These are phyloP conservation scores for Metallyticus violacea DNA, from an alignment of 2,888 invertebrate species.

Conservation along the genomic window DNA sequence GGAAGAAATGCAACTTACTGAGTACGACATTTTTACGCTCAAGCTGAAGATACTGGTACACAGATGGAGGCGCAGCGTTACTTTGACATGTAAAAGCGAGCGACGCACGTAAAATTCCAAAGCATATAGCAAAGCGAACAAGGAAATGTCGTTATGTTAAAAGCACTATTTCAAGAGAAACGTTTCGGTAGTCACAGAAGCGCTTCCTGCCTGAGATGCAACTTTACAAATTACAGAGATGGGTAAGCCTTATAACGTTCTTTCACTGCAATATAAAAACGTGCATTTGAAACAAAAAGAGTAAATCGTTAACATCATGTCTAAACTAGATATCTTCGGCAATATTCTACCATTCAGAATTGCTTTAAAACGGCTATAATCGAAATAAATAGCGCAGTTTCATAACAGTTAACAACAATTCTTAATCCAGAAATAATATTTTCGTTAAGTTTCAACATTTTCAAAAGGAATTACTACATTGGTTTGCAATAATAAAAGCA, in stretches of 20 bases:
- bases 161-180: background rate
- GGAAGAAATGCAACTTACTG: too few species aligned
- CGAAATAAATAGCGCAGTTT: too few species aligned
- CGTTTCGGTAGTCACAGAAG: too few species aligned
- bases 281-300: too few species aligned
- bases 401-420: too few species aligned
- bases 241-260: background rate
- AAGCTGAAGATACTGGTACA: background rate
- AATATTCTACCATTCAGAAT: background rate
- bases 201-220: background rate
- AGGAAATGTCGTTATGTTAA: background rate
- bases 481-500: too few species aligned
- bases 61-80: background rate
- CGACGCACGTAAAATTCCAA: background rate
- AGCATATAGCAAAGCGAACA: background rate
- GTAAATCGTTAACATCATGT: too few species aligned
- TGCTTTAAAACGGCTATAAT: background rate
- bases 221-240: background rate
- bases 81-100: background rate
- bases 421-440: too few species aligned
- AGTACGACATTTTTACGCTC: background rate
- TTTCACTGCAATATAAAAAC: background rate
- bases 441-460: too few species aligned
- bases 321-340: background rate
- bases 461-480: too few species aligned